Evolutionary conservation across 2,113 vertebrate species (phyloP).

Genomic region (Tympanuchus pallidicinctus): DNA sequence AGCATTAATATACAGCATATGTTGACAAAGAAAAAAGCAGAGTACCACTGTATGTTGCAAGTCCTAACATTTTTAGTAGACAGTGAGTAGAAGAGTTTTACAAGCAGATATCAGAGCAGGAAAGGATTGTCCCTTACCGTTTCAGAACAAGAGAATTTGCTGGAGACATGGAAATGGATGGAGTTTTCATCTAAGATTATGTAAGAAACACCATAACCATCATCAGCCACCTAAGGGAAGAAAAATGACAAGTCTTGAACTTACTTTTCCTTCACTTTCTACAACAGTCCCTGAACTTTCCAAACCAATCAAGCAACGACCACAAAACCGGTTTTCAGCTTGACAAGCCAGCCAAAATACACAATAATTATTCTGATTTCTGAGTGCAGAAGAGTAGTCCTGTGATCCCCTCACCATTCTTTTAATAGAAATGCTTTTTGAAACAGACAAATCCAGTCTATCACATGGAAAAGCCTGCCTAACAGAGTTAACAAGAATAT

Average conservation of each 20-base stretch:
- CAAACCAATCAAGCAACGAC: not conserved
- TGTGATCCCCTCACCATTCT: not conserved
- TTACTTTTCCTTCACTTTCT: not conserved
- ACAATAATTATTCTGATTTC: not conserved
- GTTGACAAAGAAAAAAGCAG: not conserved
- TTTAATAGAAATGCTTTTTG: not conserved
- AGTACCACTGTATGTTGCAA: not conserved
- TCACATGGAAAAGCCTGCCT: not conserved
- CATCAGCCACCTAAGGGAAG: constrained; percentile 89
- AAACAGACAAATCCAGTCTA: not conserved
- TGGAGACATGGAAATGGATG: constrained; percentile 96
- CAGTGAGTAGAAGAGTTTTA: not conserved
- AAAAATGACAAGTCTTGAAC: not conserved
- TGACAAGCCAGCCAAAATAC: not conserved
- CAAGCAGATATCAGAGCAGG: not conserved
- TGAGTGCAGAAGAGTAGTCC: not conserved
- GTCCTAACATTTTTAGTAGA: not conserved
- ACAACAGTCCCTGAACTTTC: not conserved
- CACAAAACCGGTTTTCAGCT: not conserved
- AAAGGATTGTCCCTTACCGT: constrained; percentile 81
- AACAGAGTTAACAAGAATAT: not conserved
- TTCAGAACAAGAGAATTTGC: constrained; percentile 92
- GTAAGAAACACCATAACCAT: constrained; percentile 97
- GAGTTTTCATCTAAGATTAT: constrained; percentile 89
- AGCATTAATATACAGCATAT: not conserved